Percentiles rank a stretch among this genome's conserved stretches.
Conservation (phyloP, 92 coral and sea anemone genomes). For the Galaxea fascicularis region DNA sequence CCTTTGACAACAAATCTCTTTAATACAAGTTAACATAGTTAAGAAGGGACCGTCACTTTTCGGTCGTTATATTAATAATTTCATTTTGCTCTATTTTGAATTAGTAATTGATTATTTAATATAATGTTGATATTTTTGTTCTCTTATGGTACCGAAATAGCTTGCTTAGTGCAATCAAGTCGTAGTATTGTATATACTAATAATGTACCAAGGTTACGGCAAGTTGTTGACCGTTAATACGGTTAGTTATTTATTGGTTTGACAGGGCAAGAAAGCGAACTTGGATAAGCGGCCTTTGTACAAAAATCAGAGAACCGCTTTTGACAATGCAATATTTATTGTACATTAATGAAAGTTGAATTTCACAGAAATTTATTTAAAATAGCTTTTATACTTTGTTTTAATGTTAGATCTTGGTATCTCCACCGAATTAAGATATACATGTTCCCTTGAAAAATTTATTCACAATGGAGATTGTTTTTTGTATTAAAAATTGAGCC, state of each 20-base stretch:
- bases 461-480: not conserved
- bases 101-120: constrained; percentile 42
- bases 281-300: constrained; percentile 28
- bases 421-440: constrained; percentile 20
- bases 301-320: constrained; percentile 5
- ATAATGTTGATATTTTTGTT: constrained; percentile 33
- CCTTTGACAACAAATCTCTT: not conserved
- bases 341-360: constrained; percentile 26
- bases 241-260: constrained; percentile 38
- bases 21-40: not conserved
- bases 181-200: constrained; percentile 40
- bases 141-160: constrained; percentile 10
- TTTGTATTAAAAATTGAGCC: constrained; percentile 27
- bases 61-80: not conserved
- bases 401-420: constrained; percentile 9
- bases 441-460: not conserved
- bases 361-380: constrained; percentile 32
- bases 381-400: constrained; percentile 35
- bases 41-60: constrained; percentile 19
- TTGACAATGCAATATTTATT: constrained; percentile 23
- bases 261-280: constrained; percentile 48
- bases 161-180: not conserved
- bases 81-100: constrained; percentile 31
- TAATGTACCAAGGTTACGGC: constrained; percentile 19
- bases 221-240: constrained; percentile 37